Evolutionary conservation across 2,113 vertebrate species (phyloP), one percentile per base, ranked within the genome.

Genomic region (Progne subis): DNA sequence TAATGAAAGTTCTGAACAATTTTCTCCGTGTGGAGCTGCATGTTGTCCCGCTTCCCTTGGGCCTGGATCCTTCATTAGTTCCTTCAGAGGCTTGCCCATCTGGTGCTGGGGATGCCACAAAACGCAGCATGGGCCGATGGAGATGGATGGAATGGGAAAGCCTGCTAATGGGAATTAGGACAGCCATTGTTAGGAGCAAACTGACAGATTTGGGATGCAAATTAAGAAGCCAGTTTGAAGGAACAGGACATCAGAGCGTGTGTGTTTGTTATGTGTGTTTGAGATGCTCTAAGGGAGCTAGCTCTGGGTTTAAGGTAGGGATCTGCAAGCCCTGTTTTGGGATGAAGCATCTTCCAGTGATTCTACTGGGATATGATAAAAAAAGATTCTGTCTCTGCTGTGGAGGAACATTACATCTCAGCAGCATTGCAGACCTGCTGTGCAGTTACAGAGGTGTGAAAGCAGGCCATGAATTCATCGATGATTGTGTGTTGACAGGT

Each of bases 51-150:
- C 60, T 81, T 80, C 82, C 87, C 83, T 79, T 82, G 68, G 70
- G 85, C 88, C 72, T 69, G 87, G 64, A 44, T 75, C 88, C 69
- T 90, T 95, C 87, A 94, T 97, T 97, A 97, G 52, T 92, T 94
- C 82, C 86, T 96, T 96, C 90, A 79, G 71, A 91, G 65, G 67
- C 63, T 94, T 82, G 91, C 91, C 95, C 88, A 79, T 96, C 95
- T 93, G 74, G 28, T 87, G 5, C 61, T 91, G 65, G 72, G 65
- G 85, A 32, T 96, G 90, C 70, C 75, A 90, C 86, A 83, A 50
- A 93, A 39, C 78, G 76, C 77, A 3, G 85, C 74, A 85, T 67
- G 88, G 83, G 37, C 87, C 44, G 37, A 2, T 72, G 89, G 90
- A 91, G 86, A 95, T 37, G 10, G 87, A 89, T 86, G 86, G 71